These are phyloP conservation scores for Octodon degus DNA, from an alignment of 2,113 vertebrate genomes.

Conservation along the genomic window DNA sequence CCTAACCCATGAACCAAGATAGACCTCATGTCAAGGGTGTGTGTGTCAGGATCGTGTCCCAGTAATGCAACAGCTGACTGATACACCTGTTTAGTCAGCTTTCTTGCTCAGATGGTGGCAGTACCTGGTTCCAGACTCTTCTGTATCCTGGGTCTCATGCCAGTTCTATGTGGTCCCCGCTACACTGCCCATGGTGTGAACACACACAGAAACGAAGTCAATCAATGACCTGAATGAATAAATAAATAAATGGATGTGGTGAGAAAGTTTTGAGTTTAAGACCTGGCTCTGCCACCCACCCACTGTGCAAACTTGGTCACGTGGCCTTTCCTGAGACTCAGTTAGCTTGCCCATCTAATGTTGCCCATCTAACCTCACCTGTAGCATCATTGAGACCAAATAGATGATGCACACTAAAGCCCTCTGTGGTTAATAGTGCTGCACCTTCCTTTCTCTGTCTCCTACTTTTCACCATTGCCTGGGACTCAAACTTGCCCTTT, in stretches of 20 bases:
- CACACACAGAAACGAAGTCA: not conserved
- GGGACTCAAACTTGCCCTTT: not conserved
- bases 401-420: not conserved
- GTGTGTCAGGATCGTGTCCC: not conserved
- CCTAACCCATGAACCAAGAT: not conserved
- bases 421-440: too few relatives aligned
- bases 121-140: not conserved
- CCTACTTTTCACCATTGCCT: not conserved
- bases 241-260: not conserved
- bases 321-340: not conserved
- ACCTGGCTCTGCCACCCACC: not conserved
- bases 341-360: too few relatives aligned
- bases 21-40: not conserved
- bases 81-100: not conserved
- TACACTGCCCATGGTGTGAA: not conserved
- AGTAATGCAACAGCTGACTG: not conserved
- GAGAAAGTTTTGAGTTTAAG: not conserved
- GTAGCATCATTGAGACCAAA: not conserved
- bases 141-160: accelerated
- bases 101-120: not conserved
- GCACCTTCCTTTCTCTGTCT: not conserved
- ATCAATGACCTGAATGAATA: not conserved
- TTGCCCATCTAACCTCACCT: not conserved
- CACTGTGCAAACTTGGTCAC: not conserved
- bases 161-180: accelerated